These are phyloP conservation scores for Tamias sibiricus DNA, from an alignment of 2,113 vertebrate genomes.

Conservation along the genomic window DNA sequence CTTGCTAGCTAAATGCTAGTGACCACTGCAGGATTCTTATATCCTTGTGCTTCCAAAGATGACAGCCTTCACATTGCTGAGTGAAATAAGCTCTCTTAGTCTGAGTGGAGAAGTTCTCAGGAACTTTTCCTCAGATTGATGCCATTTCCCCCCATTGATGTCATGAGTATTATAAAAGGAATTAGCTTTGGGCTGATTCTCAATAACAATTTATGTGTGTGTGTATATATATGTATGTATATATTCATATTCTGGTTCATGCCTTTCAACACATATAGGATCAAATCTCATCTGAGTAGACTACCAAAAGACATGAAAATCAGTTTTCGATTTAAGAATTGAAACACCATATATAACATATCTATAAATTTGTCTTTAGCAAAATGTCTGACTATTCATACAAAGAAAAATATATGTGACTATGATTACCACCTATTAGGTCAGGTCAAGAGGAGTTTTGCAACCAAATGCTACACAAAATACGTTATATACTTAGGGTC, in stretches of 20 bases:
- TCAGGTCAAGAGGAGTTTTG: background rate
- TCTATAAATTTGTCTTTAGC: background rate
- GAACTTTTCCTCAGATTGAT: background rate
- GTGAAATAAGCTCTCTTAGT: too few species aligned
- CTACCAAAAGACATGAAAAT: background rate
- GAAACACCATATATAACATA: background rate
- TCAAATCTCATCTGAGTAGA: background rate
- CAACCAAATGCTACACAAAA: background rate
- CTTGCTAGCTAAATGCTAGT: background rate
- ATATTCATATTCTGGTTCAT: background rate
- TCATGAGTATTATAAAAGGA: background rate
- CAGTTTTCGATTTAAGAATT: background rate
- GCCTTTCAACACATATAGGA: background rate
- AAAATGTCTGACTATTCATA: background rate
- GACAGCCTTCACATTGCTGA: background rate
- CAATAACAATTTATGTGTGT: background rate
- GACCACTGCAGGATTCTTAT: rapidly evolving
- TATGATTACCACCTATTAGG: background rate
- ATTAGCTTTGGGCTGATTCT: background rate
- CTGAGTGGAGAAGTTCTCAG: background rate
- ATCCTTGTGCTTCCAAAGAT: background rate
- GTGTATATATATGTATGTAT: too few species aligned
- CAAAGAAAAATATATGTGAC: background rate
- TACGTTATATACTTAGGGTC: background rate
- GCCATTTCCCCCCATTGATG: too few species aligned